A percentile compares a stretch with the other conserved stretches of the same genome.
phyloP scores from a whole-genome alignment of 2,797 vertebrate genomes.

The Cichlasoma orientale region DNA sequence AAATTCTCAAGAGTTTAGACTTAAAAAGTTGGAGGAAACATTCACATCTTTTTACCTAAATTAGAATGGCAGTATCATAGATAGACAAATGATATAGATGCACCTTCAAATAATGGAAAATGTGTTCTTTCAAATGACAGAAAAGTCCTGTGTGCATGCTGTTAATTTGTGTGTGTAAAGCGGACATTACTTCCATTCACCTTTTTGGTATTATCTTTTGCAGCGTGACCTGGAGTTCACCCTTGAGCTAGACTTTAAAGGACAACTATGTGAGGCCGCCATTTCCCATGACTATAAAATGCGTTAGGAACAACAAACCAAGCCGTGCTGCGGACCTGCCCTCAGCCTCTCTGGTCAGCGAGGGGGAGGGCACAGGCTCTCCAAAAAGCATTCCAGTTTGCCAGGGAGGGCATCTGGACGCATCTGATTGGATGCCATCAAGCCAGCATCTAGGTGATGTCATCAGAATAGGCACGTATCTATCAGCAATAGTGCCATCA shows the following conservation, averaged over 20 bases:
- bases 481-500: constrained; percentile 74
- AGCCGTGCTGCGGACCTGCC: constrained; percentile 25
- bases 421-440: constrained; percentile 48
- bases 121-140: not conserved
- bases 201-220: constrained; percentile 19
- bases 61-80: not conserved
- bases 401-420: not conserved
- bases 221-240: constrained; percentile 98
- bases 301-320: constrained; percentile 81
- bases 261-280: constrained; percentile 96
- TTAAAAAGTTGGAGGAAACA: not conserved
- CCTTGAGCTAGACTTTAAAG: constrained; percentile 97
- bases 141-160: not conserved
- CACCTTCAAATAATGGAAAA: not conserved
- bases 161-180: not conserved
- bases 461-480: constrained; percentile 55
- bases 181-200: not conserved
- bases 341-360: constrained; percentile 41
- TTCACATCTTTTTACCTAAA: not conserved
- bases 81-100: not conserved
- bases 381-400: constrained; percentile 36
- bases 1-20: not conserved
- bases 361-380: constrained; percentile 28
- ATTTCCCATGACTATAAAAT: constrained; percentile 98
- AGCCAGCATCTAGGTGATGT: constrained; percentile 62